Conservation (phyloP, 2,113 vertebrate species). For the Amia ocellicauda region DNA sequence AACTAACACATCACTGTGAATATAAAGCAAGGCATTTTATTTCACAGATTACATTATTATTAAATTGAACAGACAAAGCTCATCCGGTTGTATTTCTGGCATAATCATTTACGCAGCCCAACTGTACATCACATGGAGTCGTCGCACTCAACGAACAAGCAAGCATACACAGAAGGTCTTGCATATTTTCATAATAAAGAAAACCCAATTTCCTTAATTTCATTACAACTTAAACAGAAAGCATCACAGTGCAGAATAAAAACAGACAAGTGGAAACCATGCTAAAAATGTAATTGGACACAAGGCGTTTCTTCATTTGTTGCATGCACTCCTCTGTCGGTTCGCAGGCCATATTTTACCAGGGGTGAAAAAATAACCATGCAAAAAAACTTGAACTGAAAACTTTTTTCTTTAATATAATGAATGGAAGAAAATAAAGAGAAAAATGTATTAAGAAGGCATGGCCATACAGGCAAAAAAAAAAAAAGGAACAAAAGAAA, state of each 20-base stretch:
- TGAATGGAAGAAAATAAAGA: neutral
- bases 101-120: too few species aligned
- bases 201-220: neutral
- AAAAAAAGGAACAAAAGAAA: neutral
- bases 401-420: neutral
- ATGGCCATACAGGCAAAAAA: neutral
- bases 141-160: neutral
- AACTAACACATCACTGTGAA: neutral
- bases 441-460: conserved; percentile 5
- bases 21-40: neutral
- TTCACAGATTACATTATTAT: neutral
- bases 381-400: conserved; percentile 27
- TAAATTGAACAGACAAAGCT: neutral
- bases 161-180: neutral
- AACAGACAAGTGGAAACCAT: conserved; percentile 49
- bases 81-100: neutral
- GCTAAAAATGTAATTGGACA: neutral
- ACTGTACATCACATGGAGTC: neutral
- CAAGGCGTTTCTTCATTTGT: neutral
- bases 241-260: conserved; percentile 37
- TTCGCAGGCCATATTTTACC: conserved; percentile 23
- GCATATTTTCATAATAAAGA: neutral
- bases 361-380: conserved; percentile 42
- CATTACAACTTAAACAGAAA: conserved; percentile 32
- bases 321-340: neutral